These are phyloP conservation scores for Branchellion lobata DNA, from an alignment of 2,888 invertebrate genomes.

Conservation along the genomic window DNA sequence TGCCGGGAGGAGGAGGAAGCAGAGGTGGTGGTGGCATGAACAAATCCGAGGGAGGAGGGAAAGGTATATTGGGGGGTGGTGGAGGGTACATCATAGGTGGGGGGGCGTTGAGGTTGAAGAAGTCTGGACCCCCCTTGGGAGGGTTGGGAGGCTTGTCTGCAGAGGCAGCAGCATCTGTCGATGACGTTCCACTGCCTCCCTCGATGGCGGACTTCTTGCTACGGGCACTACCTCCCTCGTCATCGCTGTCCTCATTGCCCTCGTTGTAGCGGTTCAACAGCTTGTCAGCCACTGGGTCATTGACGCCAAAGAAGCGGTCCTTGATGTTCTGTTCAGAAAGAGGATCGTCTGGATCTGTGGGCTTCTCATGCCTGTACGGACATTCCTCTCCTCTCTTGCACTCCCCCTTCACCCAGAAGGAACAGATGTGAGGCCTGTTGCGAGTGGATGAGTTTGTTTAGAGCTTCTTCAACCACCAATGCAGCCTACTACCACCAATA, in stretches of 20 bases:
- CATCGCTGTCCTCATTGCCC: conserved; percentile 89
- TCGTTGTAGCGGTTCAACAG: conserved; percentile 83
- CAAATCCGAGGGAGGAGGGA: conserved; percentile 45
- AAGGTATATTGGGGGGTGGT: conserved; percentile 21
- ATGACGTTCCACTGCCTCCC: no score
- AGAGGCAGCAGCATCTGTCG: background rate
- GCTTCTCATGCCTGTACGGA: conserved; percentile 91
- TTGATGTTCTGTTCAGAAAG: conserved; percentile 92
- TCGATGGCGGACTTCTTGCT: background rate
- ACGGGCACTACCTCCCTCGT: conserved; percentile 74
- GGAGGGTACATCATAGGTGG: conserved; percentile 37
- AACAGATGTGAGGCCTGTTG: conserved; percentile 83
- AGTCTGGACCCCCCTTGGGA: conserved; percentile 69
- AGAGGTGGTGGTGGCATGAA: conserved; percentile 68
- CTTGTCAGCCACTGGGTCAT: conserved; percentile 94
- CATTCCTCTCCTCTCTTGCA: conserved; percentile 94
- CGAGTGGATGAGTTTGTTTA: no score
- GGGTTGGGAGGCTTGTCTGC: conserved; percentile 65
- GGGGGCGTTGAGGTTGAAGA: conserved; percentile 68
- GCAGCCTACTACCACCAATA: no score
- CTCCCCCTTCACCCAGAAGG: conserved; percentile 97
- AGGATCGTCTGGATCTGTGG: conserved; percentile 94
- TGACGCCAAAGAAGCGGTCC: conserved; percentile 79
- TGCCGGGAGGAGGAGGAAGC: conserved; percentile 62
- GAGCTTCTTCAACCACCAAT: no score